phyloP scores from a whole-genome alignment of 2,888 invertebrate genomes.

The Coleophora deauratella region DNA sequence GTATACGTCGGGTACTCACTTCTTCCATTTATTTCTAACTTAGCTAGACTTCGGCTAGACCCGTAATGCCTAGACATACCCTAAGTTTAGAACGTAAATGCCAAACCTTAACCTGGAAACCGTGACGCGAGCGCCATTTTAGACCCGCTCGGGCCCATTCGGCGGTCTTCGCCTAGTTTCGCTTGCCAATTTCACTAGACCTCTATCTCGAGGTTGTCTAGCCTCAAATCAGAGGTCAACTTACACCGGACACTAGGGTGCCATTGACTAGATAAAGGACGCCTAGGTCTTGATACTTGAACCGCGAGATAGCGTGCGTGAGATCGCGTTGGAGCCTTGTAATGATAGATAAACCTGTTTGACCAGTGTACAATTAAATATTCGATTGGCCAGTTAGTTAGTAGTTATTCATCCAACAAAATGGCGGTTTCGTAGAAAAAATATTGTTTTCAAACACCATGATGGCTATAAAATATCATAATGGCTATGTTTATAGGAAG shows the following conservation, averaged over 20 bases:
- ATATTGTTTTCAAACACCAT: no score
- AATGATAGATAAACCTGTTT: slow-evolving; percentile 6
- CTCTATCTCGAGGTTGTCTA: slow-evolving; percentile 17
- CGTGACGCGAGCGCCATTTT: slow-evolving; percentile 64
- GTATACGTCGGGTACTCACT: no score
- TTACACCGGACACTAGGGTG: slow-evolving; percentile 25
- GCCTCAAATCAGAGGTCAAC: slow-evolving; percentile 27
- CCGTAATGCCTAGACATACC: background rate
- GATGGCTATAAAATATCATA: slow-evolving; percentile 14
- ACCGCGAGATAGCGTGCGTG: slow-evolving; percentile 35
- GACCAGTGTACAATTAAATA: slow-evolving; percentile 8
- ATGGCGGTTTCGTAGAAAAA: background rate
- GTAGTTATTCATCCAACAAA: no score
- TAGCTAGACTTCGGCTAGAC: background rate
- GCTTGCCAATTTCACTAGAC: slow-evolving; percentile 31
- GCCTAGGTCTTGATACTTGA: slow-evolving; percentile 41
- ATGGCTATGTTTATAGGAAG: no score
- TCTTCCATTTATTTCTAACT: no score
- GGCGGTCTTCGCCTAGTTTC: slow-evolving; percentile 35
- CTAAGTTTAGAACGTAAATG: slow-evolving; percentile 56
- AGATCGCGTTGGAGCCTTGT: slow-evolving; percentile 6
- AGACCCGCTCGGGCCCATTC: slow-evolving; percentile 44
- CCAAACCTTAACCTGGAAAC: slow-evolving; percentile 74
- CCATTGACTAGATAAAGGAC: slow-evolving; percentile 36
- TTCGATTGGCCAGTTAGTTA: no score